Evolutionary conservation across 2,888 invertebrate genomes (phyloP).

Genomic region (Atherix ibis): DNA sequence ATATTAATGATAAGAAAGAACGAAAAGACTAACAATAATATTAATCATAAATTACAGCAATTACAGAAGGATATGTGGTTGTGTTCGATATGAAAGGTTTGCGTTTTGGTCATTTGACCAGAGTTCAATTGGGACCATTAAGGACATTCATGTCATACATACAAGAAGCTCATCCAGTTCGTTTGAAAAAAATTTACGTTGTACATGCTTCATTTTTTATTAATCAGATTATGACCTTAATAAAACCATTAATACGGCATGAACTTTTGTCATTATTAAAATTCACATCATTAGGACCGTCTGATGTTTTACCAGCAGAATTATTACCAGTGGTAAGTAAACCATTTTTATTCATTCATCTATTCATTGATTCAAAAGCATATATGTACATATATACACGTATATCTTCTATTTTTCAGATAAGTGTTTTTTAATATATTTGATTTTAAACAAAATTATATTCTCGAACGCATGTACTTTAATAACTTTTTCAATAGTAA

Average conservation of each 20-base stretch:
- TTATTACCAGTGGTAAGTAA: constrained; percentile 13
- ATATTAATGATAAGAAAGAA: too few species aligned
- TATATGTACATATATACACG: too few species aligned
- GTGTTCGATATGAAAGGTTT: constrained; percentile 54
- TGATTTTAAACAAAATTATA: too few species aligned
- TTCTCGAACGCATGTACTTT: too few species aligned
- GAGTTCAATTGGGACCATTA: constrained; percentile 44
- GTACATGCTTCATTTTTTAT: constrained; percentile 51
- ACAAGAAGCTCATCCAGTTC: constrained; percentile 51
- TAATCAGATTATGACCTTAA: constrained; percentile 49
- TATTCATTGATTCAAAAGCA: too few species aligned
- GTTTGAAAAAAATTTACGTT: constrained; percentile 48
- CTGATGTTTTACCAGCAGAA: constrained; percentile 16
- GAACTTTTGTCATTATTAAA: constrained; percentile 43
- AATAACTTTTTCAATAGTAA: too few species aligned
- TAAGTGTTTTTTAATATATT: too few species aligned
- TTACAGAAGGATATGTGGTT: constrained; percentile 42
- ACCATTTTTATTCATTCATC: too few species aligned
- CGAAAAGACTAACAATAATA: too few species aligned
- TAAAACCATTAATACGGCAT: constrained; percentile 46
- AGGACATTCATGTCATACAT: constrained; percentile 50
- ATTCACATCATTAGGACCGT: constrained; percentile 39
- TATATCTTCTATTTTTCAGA: too few species aligned
- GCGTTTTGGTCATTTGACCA: constrained; percentile 45
- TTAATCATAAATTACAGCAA: constrained; percentile 13